phyloP scores from a whole-genome alignment of 2,113 vertebrate genomes.

The Triplophysa siluroides region DNA sequence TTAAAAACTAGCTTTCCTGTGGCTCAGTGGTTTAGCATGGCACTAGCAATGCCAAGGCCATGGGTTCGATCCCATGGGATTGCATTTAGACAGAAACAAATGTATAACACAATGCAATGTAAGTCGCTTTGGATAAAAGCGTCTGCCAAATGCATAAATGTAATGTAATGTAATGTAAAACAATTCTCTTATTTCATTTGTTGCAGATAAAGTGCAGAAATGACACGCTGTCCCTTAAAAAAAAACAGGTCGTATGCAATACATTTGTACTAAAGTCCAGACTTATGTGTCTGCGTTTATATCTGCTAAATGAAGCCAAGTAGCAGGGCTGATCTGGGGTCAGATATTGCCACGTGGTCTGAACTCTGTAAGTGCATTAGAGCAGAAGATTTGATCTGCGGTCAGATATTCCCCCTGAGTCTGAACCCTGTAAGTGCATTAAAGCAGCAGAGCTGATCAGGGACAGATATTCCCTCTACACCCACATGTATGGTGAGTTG shows the following conservation, averaged over 20 bases:
- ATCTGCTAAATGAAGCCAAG: neutral
- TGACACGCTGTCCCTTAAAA: too few species aligned
- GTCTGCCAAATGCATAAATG: too few species aligned
- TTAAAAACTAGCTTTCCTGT: too few species aligned
- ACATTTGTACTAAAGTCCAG: neutral
- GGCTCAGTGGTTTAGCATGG: too few species aligned
- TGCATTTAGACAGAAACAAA: too few species aligned
- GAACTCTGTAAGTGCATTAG: conserved; percentile 38
- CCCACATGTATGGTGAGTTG: conserved; percentile 8
- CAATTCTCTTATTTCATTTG: too few species aligned
- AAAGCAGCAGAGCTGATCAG: conserved; percentile 30
- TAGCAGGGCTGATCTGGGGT: conserved; percentile 17
- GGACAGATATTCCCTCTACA: conserved; percentile 19
- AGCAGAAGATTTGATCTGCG: conserved; percentile 25
- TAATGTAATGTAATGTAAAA: too few species aligned
- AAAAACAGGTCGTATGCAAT: neutral
- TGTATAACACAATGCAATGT: too few species aligned
- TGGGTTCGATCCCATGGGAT: too few species aligned
- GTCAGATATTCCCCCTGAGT: conserved; percentile 28
- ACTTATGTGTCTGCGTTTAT: neutral
- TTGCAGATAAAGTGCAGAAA: too few species aligned
- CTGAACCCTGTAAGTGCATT: conserved; percentile 21
- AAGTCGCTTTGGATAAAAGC: too few species aligned
- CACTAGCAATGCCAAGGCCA: too few species aligned
- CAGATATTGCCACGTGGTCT: conserved; percentile 27